Conservation (phyloP, 2,113 vertebrate species). For the Nettapus auritus region DNA sequence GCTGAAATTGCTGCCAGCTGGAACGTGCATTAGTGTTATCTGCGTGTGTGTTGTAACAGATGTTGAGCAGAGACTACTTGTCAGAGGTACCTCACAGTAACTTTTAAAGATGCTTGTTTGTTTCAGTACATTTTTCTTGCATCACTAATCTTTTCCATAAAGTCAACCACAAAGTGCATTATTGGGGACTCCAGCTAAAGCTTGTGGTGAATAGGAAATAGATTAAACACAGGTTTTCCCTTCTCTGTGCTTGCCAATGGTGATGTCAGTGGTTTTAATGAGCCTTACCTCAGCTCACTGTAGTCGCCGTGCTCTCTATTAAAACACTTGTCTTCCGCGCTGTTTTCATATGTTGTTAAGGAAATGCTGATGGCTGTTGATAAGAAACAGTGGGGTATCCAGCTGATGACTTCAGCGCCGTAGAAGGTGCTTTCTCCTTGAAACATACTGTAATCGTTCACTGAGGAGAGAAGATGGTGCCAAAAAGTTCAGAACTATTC, state of each 20-base stretch:
- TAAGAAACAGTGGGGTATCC: constrained; percentile 64
- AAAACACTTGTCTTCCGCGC: constrained; percentile 28
- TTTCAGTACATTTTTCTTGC: constrained; percentile 70
- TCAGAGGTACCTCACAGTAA: constrained; percentile 32
- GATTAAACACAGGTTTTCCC: constrained; percentile 85
- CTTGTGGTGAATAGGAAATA: constrained; percentile 78
- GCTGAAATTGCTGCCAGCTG: constrained; percentile 35
- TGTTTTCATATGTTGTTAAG: constrained; percentile 64
- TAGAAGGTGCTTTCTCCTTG: constrained; percentile 23
- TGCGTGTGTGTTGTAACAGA: constrained; percentile 52
- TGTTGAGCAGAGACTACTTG: constrained; percentile 50
- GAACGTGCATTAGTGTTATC: constrained; percentile 11
- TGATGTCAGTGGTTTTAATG: constrained; percentile 81
- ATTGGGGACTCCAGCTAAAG: constrained; percentile 75
- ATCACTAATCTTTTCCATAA: constrained; percentile 75
- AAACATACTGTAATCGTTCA: neutral
- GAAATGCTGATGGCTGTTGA: constrained; percentile 73
- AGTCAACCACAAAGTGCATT: constrained; percentile 73
- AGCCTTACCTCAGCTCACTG: constrained; percentile 72
- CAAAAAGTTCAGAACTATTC: neutral
- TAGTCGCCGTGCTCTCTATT: constrained; percentile 1
- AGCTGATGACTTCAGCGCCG: constrained; percentile 7
- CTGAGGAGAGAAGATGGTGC: neutral
- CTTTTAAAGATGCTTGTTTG: constrained; percentile 61
- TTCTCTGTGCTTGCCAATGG: constrained; percentile 75